Evolutionary conservation across 2,888 invertebrate species (phyloP), one percentile per base, ranked within the genome.

Genomic region (Loripinus fragilis): DNA sequence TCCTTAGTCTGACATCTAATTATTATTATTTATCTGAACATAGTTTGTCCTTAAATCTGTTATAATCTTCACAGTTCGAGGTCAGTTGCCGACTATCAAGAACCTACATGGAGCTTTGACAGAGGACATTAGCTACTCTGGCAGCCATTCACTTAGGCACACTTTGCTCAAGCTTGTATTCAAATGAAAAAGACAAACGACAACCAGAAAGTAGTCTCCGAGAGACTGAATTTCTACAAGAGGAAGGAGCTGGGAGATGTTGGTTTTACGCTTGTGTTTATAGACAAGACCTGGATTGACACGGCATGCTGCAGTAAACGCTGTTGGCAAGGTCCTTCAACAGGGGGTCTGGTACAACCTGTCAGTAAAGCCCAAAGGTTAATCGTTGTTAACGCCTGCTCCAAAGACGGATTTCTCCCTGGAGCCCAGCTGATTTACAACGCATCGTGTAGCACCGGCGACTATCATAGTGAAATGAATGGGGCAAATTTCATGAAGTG

Each of bases 251-350:
- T 73, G 5, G 45, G 67, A 68, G 68, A 74, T 3, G 45, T 15
- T 1, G 74, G 71, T 7, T 42, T 30, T 3, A n/a, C 64, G 15
- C 28, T 81, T 20, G 72, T 78, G 0, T 76, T 74, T 48, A 65
- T 79, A 0, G 76, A 79, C 33, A 76, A 81, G 33, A 77, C n/a
- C n/a, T n/a, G n/a, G n/a, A n/a, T n/a, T n/a, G n/a, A n/a, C n/a
- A n/a, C n/a, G n/a, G n/a, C n/a, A 0, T 78, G 74, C 38, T 52
- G 67, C 0, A 45, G 60, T 10, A 74, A 79, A 25, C 17, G n/a
- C 66, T 82, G 82, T 30, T 76, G 78, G 76, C 76, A 82, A 30
- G 55, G 45, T 28, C 48, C 48, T 12, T 28, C 33, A 10, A 65
- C 65, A n/a, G 33, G 38, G 12, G 77, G 68, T 15, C 30, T 74